Evolutionary conservation across 2,888 invertebrate species (phyloP), one percentile per base, ranked within the genome.

Genomic region (Noctua janthe): DNA sequence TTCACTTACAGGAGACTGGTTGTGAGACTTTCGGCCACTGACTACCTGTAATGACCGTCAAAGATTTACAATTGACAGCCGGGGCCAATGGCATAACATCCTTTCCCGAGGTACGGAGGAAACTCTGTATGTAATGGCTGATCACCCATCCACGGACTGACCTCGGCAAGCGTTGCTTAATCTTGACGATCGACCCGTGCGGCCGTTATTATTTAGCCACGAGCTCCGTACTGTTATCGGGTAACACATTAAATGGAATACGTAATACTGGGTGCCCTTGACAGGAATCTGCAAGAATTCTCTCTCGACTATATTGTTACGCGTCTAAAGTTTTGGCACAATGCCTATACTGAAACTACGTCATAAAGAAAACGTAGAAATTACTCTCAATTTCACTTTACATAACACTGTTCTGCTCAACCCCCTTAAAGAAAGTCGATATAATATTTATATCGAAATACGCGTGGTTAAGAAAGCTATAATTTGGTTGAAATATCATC

Each of bases 231-330:
- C 35, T 66, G 66, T 66, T 66, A 39, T 39, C 66, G 20, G 20
- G n/a, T 23, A 67, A 43, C 39, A 56, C 47, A 59, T 66, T 51
- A 56, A 69, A 82, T 74, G 66, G 62, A 69, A 66, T 72, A 83
- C 39, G 39, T 74, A 84, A 74, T 54, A 64, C 15, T 39, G 10
- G 20, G 11, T 47, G 81, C 64, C 72, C 86, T 85, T 81, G 79
- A 64, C 76, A 64, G 23, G 72, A 56, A 81, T 77, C 75, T 71
- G 74, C 79, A 78, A 77, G 83, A 87, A 81, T 83, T 56, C 66
- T 64, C 70, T 54, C 39, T 59, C 67, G 20, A 35, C 17, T 72
- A 81, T 74, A 81, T 87, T 84, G 79, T 83, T 71, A 35, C 4
- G 10, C 29, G 43, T 47, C 20, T 62, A 13, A 3, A 23, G 11